Base-by-base conservation (phyloP, 2,888 invertebrate species). In the Acleris literana region DNA sequence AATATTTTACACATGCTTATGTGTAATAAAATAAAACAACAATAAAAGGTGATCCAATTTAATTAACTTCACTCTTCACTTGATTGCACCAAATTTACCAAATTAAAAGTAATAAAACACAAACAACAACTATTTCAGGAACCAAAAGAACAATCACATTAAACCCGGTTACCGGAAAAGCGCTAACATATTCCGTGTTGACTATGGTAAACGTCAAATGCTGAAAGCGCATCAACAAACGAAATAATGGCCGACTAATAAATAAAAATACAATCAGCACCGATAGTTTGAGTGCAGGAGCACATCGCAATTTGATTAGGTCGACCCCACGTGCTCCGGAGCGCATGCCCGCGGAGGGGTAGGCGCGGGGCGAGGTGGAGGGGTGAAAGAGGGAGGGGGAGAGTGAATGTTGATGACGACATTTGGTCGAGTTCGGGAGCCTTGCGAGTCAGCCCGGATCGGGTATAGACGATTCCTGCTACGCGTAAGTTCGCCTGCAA, bases 361-460 rank as follows among this genome's bases (percentile, higher is more conserved):
- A 71, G 71, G 72, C 74, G 76, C 73, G 76, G 71, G 69, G 71
- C 70, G 74, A 63, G 69, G 55, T 63, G 71, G 71, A 5, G 68
- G 51, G 63, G 72, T 71, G 70, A 71, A 73, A 75, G 73, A 75
- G 71, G 70, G 71, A 70, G 74, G 75, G 75, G 72, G 69, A 70
- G 72, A 76, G 79, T 76, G 80, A 78, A 83, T 82, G 82, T 86
- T 86, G 85, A 86, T 88, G 88, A 88, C 87, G 87, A 87, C 87
- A 86, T 85, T 87, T 79, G 80, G 81, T 85, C 78, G 81, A 77
- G 81, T 83, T 83, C 74, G 75, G 82, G 81, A 22, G 58, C 56
- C 57, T 54, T 53, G 78, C 80, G 79, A 76, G 75, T 76, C 77
- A 77, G 77, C 78, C 74, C 76, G 76, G 78, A 79, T 75, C 74